phyloP scores from a whole-genome alignment of 2,888 invertebrate genomes.

The Amorpha juglandis region DNA sequence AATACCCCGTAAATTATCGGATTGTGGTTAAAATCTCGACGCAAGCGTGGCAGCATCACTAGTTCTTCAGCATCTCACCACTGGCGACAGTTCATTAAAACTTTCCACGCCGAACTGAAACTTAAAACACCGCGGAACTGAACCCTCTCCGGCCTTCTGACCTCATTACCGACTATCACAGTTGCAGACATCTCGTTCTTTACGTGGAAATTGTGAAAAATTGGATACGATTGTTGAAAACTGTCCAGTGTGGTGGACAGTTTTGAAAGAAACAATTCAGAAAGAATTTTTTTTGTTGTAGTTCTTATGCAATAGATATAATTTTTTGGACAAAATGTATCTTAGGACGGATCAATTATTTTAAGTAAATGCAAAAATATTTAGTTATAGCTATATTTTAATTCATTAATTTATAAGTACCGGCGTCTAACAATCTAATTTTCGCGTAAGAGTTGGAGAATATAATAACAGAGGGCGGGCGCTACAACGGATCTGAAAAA shows the following conservation, averaged over 20 bases:
- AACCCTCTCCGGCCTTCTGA: not conserved
- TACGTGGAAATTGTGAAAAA: not conserved
- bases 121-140: constrained; percentile 13
- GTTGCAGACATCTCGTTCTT: not conserved
- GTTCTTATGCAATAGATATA: too few relatives aligned
- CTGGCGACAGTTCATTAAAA: constrained; percentile 47
- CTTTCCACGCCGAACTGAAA: constrained; percentile 32
- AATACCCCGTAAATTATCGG: not conserved
- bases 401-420: too few relatives aligned
- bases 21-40: too few relatives aligned
- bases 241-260: not conserved
- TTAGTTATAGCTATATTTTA: too few relatives aligned
- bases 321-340: too few relatives aligned
- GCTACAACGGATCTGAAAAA: too few relatives aligned
- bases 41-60: constrained; percentile 1
- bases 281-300: not conserved
- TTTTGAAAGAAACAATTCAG: not conserved
- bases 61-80: constrained; percentile 33
- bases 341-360: too few relatives aligned
- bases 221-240: not conserved
- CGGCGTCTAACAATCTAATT: too few relatives aligned
- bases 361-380: too few relatives aligned
- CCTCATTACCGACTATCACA: constrained; percentile 9
- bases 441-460: too few relatives aligned
- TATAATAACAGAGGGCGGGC: too few relatives aligned